phyloP scores from a whole-genome alignment of 2,888 invertebrate genomes.

The Pachydiplax longipennis region DNA sequence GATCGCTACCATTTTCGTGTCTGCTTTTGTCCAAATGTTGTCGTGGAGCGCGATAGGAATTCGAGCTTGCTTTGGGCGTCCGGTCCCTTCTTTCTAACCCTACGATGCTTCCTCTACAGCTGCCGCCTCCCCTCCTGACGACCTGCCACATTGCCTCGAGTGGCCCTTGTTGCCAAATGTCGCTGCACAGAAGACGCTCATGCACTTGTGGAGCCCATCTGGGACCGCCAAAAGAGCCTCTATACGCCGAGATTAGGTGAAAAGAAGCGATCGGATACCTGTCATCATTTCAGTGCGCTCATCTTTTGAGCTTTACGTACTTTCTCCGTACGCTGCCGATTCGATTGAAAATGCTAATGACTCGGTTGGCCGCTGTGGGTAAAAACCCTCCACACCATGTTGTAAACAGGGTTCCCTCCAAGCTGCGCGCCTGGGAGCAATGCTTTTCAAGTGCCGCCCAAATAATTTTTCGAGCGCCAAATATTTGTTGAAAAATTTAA shows the following conservation, averaged over 20 bases:
- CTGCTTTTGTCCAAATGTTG: too few species aligned
- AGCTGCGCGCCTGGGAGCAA: too few species aligned
- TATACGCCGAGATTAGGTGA: too few species aligned
- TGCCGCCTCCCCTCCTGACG: background rate
- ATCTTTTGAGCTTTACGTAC: background rate
- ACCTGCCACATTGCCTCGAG: slow-evolving; percentile 38
- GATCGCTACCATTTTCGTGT: too few species aligned
- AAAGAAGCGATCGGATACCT: too few species aligned
- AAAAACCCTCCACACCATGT: background rate
- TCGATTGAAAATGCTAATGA: background rate
- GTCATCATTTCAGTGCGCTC: background rate
- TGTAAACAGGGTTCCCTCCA: too few species aligned
- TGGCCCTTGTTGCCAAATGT: slow-evolving; percentile 35
- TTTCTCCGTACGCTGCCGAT: background rate
- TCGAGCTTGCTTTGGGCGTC: background rate
- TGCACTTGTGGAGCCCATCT: background rate
- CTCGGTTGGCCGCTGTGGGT: background rate
- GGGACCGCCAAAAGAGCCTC: background rate
- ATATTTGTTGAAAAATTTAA: too few species aligned
- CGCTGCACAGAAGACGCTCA: background rate
- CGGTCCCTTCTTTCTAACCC: background rate
- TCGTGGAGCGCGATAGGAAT: too few species aligned
- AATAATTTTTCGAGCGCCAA: too few species aligned
- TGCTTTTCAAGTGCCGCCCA: too few species aligned
- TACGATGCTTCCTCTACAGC: background rate